phyloP scores from a whole-genome alignment of 2,113 vertebrate genomes.

The Neomonachus schauinslandi region DNA sequence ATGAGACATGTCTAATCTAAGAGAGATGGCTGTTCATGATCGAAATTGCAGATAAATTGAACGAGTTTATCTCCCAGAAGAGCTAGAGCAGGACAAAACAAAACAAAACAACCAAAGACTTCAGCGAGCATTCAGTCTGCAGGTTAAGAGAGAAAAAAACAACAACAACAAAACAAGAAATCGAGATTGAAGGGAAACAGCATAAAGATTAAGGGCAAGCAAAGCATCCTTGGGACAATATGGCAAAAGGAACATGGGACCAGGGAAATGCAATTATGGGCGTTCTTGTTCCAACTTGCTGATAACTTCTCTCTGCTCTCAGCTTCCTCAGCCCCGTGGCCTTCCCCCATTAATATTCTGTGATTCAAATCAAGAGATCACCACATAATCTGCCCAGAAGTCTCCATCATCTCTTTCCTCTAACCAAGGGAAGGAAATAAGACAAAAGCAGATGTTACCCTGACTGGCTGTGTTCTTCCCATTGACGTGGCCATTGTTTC shows the following conservation, averaged over 20 bases:
- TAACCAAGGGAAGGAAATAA: neutral
- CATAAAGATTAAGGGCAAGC: neutral
- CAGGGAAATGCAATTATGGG: neutral
- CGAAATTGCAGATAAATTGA: conserved; percentile 63
- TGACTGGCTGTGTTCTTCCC: neutral
- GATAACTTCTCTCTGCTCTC: neutral
- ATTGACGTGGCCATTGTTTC: neutral
- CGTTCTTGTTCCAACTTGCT: neutral
- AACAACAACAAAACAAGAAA: neutral
- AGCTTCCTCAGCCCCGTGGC: neutral
- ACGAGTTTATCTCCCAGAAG: conserved; percentile 53
- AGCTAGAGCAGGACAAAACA: neutral
- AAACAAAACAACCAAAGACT: neutral
- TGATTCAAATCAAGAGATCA: neutral
- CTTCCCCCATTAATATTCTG: neutral
- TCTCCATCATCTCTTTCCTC: neutral
- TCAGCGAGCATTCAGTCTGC: neutral
- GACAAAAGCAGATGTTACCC: neutral
- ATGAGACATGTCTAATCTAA: conserved; percentile 58
- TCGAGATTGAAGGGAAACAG: neutral
- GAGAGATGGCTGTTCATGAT: conserved; percentile 46
- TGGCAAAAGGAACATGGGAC: neutral
- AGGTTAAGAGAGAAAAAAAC: neutral
- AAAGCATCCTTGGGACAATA: neutral
- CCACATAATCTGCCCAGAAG: neutral